A percentile compares a stretch with the other conserved stretches of the same genome.
Evolutionary conservation across 2,797 vertebrate genomes (phyloP).

Genomic region (Gambusia yucatana): DNA sequence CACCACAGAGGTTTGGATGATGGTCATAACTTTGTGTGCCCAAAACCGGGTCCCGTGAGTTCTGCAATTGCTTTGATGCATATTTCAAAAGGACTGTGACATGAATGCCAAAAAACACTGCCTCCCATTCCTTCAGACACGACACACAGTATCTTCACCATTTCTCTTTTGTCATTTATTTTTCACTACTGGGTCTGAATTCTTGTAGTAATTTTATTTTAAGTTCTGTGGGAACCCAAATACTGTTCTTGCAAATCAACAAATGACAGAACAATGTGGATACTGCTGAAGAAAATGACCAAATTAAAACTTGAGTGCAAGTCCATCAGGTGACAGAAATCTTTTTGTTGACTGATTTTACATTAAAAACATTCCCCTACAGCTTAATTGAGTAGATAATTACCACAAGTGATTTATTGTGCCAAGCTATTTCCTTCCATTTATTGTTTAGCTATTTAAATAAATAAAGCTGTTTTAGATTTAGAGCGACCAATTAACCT

Average conservation of each 20-base stretch:
- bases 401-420: neutral
- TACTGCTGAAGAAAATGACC: slow-evolving; percentile 30
- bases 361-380: neutral
- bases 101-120: slow-evolving; percentile 69
- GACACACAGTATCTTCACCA: slow-evolving; percentile 52
- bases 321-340: neutral
- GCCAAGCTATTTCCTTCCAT: neutral
- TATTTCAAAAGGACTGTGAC: slow-evolving; percentile 79
- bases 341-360: neutral
- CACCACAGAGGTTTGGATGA: slow-evolving; percentile 67
- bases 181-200: slow-evolving; percentile 41
- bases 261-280: slow-evolving; percentile 47
- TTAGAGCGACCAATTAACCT: too few species aligned
- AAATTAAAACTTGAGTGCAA: neutral
- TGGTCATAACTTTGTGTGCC: slow-evolving; percentile 74
- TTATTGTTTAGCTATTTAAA: neutral
- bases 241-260: slow-evolving; percentile 30
- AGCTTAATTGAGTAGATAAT: neutral
- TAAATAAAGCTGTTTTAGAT: neutral
- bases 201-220: slow-evolving; percentile 48
- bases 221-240: slow-evolving; percentile 48
- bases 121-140: slow-evolving; percentile 61
- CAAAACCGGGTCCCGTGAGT: slow-evolving; percentile 66
- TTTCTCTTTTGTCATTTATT: slow-evolving; percentile 58
- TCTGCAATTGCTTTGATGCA: slow-evolving; percentile 78